These are phyloP conservation scores for Pachliopta kotzebuea DNA, from an alignment of 2,888 invertebrate species.

Conservation along the genomic window DNA sequence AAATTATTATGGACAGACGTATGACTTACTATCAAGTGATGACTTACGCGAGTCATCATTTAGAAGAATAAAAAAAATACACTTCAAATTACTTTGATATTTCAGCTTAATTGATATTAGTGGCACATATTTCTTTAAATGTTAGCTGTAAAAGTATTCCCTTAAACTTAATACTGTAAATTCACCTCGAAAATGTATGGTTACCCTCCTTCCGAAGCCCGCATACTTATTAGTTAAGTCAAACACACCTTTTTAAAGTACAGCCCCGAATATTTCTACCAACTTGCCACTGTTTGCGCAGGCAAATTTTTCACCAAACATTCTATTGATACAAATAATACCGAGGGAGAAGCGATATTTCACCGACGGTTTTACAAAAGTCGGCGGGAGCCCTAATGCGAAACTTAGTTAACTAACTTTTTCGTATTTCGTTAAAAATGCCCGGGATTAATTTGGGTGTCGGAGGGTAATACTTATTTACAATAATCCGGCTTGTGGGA, in stretches of 20 bases:
- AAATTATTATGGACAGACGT: no score
- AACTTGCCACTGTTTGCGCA: constrained; percentile 61
- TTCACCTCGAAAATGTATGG: constrained; percentile 47
- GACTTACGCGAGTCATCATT: no score
- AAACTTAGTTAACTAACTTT: constrained; percentile 72
- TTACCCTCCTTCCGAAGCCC: constrained; percentile 48
- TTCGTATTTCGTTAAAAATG: constrained; percentile 68
- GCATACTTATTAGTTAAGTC: constrained; percentile 74
- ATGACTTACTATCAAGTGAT: no score
- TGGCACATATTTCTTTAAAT: no score
- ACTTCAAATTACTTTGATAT: no score
- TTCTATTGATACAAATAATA: constrained; percentile 78
- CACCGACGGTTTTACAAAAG: constrained; percentile 56
- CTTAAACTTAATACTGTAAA: constrained; percentile 39
- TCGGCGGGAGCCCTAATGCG: constrained; percentile 42
- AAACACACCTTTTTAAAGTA: constrained; percentile 75
- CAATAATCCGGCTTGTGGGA: constrained; percentile 76
- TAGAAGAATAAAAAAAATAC: no score
- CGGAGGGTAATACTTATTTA: constrained; percentile 74
- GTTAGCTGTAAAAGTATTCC: background rate
- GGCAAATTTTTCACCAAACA: constrained; percentile 61
- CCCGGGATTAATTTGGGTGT: constrained; percentile 71
- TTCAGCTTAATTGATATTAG: no score
- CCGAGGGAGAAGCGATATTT: constrained; percentile 65
- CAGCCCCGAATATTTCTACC: constrained; percentile 49